These are phyloP conservation scores for Drosophila anomelani DNA, from an alignment of 2,888 invertebrate genomes.

Conservation along the genomic window DNA sequence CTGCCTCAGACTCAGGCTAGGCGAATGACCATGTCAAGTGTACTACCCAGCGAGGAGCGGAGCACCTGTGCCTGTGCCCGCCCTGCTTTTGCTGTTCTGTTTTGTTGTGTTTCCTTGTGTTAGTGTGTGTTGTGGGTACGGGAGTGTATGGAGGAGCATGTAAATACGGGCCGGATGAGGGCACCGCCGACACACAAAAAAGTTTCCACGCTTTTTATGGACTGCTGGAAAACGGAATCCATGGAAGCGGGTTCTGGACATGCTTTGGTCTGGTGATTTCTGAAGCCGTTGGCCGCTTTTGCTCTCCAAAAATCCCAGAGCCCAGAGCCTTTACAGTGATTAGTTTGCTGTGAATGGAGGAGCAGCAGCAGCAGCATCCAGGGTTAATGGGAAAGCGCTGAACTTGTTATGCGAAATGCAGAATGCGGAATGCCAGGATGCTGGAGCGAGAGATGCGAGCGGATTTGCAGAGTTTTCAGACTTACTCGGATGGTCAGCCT, in stretches of 20 bases:
- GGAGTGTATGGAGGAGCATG: conserved; percentile 11
- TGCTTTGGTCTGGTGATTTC: conserved; percentile 45
- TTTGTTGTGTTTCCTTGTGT: conserved; percentile 15
- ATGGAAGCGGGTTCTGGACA: conserved; percentile 25
- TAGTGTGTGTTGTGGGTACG: neutral
- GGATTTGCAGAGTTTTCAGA: conserved; percentile 31
- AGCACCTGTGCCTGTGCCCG: conserved; percentile 7
- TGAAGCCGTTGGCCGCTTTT: conserved; percentile 27
- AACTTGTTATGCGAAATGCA: conserved; percentile 44
- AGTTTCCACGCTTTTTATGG: conserved; percentile 46
- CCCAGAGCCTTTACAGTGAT: conserved; percentile 47
- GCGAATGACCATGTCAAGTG: conserved; percentile 71
- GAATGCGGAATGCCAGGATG: conserved; percentile 42
- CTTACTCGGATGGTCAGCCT: conserved; percentile 70
- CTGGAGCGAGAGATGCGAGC: conserved; percentile 35
- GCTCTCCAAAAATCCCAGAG: conserved; percentile 18
- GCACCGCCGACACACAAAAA: conserved; percentile 33
- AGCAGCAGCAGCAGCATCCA: conserved; percentile 10
- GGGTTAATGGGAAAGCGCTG: conserved; percentile 58
- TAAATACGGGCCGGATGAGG: conserved; percentile 24
- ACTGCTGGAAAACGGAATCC: conserved; percentile 1
- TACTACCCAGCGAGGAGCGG: conserved; percentile 20
- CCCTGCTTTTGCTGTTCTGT: conserved; percentile 23
- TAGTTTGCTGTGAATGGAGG: conserved; percentile 55
- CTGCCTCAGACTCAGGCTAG: conserved; percentile 42